Percentiles rank a stretch among this genome's conserved stretches.
Conservation (phyloP, 2,113 vertebrate genomes). For the Illadopsis cleaveri region DNA sequence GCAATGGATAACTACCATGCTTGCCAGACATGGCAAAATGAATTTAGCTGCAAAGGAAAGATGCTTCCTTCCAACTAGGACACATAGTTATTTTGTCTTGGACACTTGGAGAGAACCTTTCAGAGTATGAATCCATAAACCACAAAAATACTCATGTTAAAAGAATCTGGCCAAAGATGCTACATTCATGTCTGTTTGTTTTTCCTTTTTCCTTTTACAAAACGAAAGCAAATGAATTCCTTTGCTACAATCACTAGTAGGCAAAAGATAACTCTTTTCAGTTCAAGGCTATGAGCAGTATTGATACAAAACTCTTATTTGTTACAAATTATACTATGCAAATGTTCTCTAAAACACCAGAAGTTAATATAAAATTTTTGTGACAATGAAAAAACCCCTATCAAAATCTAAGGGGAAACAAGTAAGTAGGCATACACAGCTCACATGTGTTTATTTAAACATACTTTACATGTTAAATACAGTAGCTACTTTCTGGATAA, state of each 20-base stretch:
- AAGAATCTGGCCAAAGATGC: conserved; percentile 40
- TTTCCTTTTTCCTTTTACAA: neutral
- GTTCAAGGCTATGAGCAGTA: neutral
- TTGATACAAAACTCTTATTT: neutral
- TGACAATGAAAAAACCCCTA: neutral
- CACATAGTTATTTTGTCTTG: conserved; percentile 52
- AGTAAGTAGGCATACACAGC: neutral
- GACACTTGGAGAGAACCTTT: conserved; percentile 29
- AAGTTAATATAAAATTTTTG: neutral
- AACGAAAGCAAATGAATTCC: neutral
- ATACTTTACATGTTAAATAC: neutral
- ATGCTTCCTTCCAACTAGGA: conserved; percentile 52
- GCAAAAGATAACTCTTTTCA: neutral
- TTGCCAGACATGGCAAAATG: neutral
- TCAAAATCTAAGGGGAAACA: neutral
- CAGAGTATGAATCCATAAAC: conserved; percentile 24
- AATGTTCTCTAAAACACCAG: neutral
- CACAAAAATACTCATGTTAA: conserved; percentile 49
- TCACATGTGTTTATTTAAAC: neutral
- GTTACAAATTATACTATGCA: neutral
- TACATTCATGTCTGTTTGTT: neutral
- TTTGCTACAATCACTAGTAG: neutral
- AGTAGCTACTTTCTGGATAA: neutral
- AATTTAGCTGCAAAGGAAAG: conserved; percentile 15
- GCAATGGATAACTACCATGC: neutral